Evolutionary conservation across 2,888 invertebrate genomes (phyloP).

Genomic region (Pharmacophagus antenor): DNA sequence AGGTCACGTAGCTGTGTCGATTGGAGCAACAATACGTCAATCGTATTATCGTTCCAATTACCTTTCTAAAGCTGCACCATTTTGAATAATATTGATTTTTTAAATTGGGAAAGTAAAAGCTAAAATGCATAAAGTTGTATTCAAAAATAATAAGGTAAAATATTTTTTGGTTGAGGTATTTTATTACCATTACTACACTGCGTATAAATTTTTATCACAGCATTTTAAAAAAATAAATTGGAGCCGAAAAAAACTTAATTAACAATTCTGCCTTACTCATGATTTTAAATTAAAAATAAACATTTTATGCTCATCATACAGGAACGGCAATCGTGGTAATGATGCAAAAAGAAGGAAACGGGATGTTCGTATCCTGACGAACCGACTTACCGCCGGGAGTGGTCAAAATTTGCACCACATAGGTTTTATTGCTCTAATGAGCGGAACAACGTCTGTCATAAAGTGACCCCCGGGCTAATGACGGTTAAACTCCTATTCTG

Average conservation of each 20-base stretch:
- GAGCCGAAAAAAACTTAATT: not conserved
- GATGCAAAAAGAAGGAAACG: constrained; percentile 21
- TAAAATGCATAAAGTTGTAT: no score
- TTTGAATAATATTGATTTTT: not conserved
- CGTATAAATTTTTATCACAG: not conserved
- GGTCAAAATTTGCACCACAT: constrained; percentile 19
- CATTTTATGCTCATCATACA: constrained; percentile 7
- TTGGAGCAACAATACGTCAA: constrained; percentile 3
- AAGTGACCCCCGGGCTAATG: constrained; percentile 9
- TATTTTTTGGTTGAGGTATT: no score
- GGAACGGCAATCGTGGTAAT: constrained; percentile 19
- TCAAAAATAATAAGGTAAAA: no score
- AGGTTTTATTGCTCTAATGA: constrained; percentile 20
- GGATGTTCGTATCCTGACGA: constrained; percentile 26
- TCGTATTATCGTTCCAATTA: not conserved
- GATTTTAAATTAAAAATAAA: not conserved
- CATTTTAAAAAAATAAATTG: not conserved
- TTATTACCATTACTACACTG: no score
- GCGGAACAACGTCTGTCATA: constrained; percentile 10
- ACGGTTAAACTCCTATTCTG: constrained; percentile 2
- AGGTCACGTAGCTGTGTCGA: constrained; percentile 12
- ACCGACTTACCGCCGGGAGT: constrained; percentile 9
- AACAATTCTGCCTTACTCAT: no score
- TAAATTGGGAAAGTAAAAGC: no score
- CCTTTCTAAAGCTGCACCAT: not conserved